Percentiles rank a stretch among this genome's conserved stretches.
phyloP scores from a whole-genome alignment of 2,888 invertebrate species.

The Drosophila picticornis region DNA sequence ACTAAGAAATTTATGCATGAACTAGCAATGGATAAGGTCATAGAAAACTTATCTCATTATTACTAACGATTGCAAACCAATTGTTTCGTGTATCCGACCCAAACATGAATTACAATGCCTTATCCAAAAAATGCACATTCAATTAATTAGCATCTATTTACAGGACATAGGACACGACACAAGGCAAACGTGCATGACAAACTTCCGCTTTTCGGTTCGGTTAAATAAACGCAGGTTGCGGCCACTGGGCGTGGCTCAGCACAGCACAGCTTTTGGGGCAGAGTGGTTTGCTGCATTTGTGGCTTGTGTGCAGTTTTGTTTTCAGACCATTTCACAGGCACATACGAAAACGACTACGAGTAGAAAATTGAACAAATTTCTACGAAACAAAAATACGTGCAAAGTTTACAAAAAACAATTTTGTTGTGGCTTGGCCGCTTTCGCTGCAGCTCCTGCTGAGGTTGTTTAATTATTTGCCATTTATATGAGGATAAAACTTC shows the following conservation, averaged over 20 bases:
- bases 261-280: constrained; percentile 9
- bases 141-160: constrained; percentile 74
- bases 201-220: constrained; percentile 67
- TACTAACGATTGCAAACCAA: constrained; percentile 17
- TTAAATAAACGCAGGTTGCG: constrained; percentile 64
- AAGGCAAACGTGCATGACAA: constrained; percentile 65
- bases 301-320: constrained; percentile 65
- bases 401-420: constrained; percentile 75
- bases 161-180: constrained; percentile 41
- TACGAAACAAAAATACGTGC: constrained; percentile 72
- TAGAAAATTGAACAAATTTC: constrained; percentile 54
- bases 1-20: constrained; percentile 26
- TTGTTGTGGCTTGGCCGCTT: constrained; percentile 49
- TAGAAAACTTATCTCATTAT: constrained; percentile 10
- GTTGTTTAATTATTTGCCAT: constrained; percentile 70
- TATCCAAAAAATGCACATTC: constrained; percentile 37
- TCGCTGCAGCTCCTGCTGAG: constrained; percentile 40
- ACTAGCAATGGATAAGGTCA: constrained; percentile 7
- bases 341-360: constrained; percentile 23
- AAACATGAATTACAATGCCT: constrained; percentile 17
- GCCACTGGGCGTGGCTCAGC: constrained; percentile 41
- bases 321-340: constrained; percentile 70
- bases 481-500: constrained; percentile 36
- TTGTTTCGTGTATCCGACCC: constrained; percentile 19
- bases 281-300: constrained; percentile 47